Base-by-base conservation (phyloP, 2,113 vertebrate species). In the Corydoras sp. region DNA sequence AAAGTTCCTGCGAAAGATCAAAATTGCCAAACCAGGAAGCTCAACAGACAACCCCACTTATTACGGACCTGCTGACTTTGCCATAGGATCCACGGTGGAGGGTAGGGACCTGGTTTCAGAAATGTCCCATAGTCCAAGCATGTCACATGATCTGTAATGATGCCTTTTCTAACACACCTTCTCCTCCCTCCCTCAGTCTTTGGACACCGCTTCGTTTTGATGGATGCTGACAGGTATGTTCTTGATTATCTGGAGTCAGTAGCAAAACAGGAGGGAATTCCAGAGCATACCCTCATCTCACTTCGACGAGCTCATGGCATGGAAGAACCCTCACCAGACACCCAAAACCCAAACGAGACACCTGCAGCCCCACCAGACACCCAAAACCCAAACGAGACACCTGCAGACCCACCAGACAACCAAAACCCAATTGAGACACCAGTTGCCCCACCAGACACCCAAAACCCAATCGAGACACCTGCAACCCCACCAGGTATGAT, bases 41-140 rank as follows among this genome's bases (percentile, higher is more conserved):
- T 73, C 81, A 0, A 65, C 81, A 55, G 92, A 96, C 1, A 85
- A 89, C n/a, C 88, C 90, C 0, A 35, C 56, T 0, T 98, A 92
- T 81, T 99, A 97, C 29, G 78, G 86, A 9, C 92, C 95, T 3
- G 85, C 86, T 8, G 97, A 99, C 83, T 85, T 99, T 35, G 89
- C 83, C 64, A 94, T 98, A 0, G 94, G 94, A 66, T 83, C 92
- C 50, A 87, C 83, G 12, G 74, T 98, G 72, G 91, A 98, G 30
- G 93, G 97, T 98, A 87, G n/a, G 12, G 14, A 11, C 9, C n/a
- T 5, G 35, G 35, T 43, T 43, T 4, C 35, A 43, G 35, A 43
- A 43, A 43, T 43, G 4, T 43, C 35, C 35, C 35, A 8, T 43
- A 4, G 35, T 43, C 35, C 35, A 5, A 8, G 7, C 35, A 24